These are phyloP conservation scores for Scolopax mira DNA, from an alignment of 2,113 vertebrate species.

Conservation along the genomic window DNA sequence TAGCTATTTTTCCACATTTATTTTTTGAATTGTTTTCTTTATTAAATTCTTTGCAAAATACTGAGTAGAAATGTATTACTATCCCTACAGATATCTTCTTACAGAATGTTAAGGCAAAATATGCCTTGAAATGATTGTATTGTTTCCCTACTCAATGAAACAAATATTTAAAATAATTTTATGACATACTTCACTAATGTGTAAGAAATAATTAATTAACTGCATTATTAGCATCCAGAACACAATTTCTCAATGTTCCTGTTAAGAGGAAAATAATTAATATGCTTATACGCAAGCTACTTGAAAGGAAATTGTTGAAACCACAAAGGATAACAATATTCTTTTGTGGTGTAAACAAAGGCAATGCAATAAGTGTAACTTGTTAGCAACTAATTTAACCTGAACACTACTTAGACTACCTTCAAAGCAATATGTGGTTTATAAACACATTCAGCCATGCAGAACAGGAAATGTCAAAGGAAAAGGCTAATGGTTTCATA, in stretches of 20 bases:
- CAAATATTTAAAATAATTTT: not conserved
- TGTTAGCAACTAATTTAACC: constrained; percentile 58
- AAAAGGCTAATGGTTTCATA: constrained; percentile 66
- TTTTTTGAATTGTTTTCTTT: not conserved
- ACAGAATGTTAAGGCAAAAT: not conserved
- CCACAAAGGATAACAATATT: not conserved
- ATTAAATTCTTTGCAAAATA: not conserved
- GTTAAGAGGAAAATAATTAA: constrained; percentile 28
- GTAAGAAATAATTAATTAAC: not conserved
- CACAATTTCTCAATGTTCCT: not conserved
- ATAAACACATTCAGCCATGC: constrained; percentile 57
- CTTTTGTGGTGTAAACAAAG: constrained; percentile 38
- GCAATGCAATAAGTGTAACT: constrained; percentile 32
- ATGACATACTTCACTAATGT: not conserved
- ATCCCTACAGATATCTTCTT: not conserved
- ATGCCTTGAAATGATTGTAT: not conserved
- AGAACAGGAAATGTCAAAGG: constrained; percentile 68
- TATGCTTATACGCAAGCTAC: not conserved
- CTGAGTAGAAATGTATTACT: not conserved
- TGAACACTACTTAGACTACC: constrained; percentile 17
- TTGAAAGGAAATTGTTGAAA: constrained; percentile 23
- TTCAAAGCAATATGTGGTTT: constrained; percentile 52
- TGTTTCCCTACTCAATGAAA: not conserved
- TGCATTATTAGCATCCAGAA: not conserved
- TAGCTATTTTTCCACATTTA: not conserved